Base-by-base conservation (phyloP, 1,140 invertebrate species). In the Chionoecetes opilio region DNA sequence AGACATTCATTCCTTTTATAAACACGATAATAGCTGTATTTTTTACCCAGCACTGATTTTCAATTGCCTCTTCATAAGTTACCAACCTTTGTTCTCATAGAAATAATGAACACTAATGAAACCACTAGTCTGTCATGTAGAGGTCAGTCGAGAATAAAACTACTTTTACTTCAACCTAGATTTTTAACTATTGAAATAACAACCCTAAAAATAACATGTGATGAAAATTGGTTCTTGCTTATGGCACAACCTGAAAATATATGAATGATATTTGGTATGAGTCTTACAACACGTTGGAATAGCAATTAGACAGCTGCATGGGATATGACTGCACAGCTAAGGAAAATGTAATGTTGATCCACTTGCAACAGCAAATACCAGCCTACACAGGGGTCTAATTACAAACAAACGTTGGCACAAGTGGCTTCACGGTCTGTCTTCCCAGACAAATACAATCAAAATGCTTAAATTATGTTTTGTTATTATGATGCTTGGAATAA, bases 91-190 rank as follows among this genome's bases (percentile, higher is more conserved):
- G 41, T 46, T 46, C 41, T 46, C 41, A 8, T 46, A 46, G 14
- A 46, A 14, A 8, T 46, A 14, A 75, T 1, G 9, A n/a, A n/a
- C 63, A n/a, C n/a, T 14, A 53, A 17, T 75, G 63, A 75, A 75
- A n/a, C n/a, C 6, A 2, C 21, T 75, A n/a, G 2, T n/a, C 63
- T 75, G 26, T 26, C 21, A 75, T 75, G n/a, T n/a, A 93, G 99
- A 99, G 98, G 99, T 99, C 97, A 98, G 98, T 96, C 86, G 86
- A 75, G 29, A 95, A 95, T 95, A 92, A 95, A 95, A 95, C 84
- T 41, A 26, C 53, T 63, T 82, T 53, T 92, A 87, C 82, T 92
- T 14, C 82, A 91, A 92, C 90, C 92, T 92, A 92, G 91, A 95
- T 95, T 94, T 95, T 95, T 95, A 95, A 95, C 94, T 95, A 92